Conservation (phyloP, 2,113 vertebrate species). For the Astur gentilis region DNA sequence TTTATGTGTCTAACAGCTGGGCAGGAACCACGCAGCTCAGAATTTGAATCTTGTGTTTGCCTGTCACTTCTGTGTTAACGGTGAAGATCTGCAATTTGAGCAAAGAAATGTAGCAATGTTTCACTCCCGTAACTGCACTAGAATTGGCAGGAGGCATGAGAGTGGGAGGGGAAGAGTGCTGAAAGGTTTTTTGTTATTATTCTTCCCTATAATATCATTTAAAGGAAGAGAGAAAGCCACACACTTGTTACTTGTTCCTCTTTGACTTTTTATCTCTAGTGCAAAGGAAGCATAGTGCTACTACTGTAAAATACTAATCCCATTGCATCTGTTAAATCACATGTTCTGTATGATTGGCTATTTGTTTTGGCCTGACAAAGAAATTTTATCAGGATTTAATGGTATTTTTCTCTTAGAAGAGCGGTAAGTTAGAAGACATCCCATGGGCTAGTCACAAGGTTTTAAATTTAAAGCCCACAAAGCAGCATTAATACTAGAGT, state of each 20-base stretch:
- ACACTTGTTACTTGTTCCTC: conserved; percentile 42
- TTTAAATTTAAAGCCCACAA: conserved; percentile 29
- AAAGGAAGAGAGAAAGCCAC: conserved; percentile 6
- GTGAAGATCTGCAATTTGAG: conserved; percentile 40
- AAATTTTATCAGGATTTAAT: conserved; percentile 22
- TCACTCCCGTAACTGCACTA: conserved; percentile 22
- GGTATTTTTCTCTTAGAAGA: conserved; percentile 9
- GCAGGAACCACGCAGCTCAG: conserved; percentile 3
- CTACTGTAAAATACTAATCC: conserved; percentile 39
- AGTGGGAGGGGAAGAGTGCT: conserved; percentile 53
- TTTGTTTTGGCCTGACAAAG: conserved; percentile 36
- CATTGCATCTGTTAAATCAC: conserved; percentile 35
- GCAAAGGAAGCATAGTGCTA: background rate
- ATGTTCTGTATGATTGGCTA: background rate
- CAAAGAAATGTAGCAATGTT: conserved; percentile 48
- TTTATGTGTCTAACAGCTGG: conserved; percentile 38
- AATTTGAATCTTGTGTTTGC: background rate
- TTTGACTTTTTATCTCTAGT: conserved; percentile 21
- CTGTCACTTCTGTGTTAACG: background rate
- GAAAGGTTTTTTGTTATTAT: conserved; percentile 22
- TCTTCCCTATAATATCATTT: conserved; percentile 1
- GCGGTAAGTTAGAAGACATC: background rate
- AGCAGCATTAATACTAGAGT: background rate
- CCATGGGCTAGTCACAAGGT: background rate
- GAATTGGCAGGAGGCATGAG: conserved; percentile 53